Evolutionary conservation across 2,888 invertebrate genomes (phyloP), one percentile per base, ranked within the genome.

Genomic region (Tortricodes alternella): DNA sequence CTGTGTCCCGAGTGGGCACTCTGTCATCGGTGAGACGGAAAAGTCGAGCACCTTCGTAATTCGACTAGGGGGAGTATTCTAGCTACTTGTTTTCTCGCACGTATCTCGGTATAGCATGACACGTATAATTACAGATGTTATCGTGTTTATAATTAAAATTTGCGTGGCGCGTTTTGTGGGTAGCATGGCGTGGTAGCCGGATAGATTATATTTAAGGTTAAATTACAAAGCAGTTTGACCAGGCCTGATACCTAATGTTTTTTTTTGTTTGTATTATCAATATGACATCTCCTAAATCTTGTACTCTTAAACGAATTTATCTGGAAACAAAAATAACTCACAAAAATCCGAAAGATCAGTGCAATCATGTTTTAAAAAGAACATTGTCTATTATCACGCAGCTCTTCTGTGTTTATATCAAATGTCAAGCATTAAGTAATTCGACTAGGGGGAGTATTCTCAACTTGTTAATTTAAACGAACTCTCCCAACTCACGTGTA

Each of bases 1-100:
- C 38, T n/a, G 13, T 59, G 65, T 69, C 66, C 67, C 66, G 53
- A 48, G 68, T 49, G 70, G 65, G 72, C 56, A 49, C 67, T 77
- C 71, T 67, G 68, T 76, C 75, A 71, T 73, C 70, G 49, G 15
- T 15, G 15, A 8, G 44, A 16, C 8, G 13, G 23, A 29, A 46
- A 23, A 9, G 44, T 29, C 18, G 44, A 13, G 55, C 7, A 13
- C n/a, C 24, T 19, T 32, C 27, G 43, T 34, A 48, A 48, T 43
- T 43, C 35, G 24, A 39, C 16, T 46, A 32, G 21, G 35, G 48
- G 23, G 41, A 27, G 41, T 44, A 44, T 44, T 29, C 44, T 48
- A n/a, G n/a, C 11, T 8, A 13, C 7, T 24, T 27, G 35, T 18
- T 27, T 35, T 43, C 48, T 49, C 35, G 53, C 19, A 24, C 55